Conservation (phyloP, 2,797 vertebrate species). For the Diplodus puntazzo region DNA sequence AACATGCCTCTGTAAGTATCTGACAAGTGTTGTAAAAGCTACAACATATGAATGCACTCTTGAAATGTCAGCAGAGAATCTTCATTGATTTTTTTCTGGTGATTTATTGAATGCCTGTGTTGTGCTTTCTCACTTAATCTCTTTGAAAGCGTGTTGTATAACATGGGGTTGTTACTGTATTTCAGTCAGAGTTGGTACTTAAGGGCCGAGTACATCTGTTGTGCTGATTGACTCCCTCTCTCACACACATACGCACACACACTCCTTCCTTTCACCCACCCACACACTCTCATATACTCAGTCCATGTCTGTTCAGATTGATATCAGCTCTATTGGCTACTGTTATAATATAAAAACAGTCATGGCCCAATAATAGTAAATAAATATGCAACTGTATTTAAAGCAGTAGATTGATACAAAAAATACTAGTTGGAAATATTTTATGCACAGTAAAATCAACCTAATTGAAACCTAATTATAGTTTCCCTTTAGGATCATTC, state of each 20-base stretch:
- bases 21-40: conserved; percentile 5
- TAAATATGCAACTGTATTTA: neutral
- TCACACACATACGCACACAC: neutral
- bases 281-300: conserved; percentile 17
- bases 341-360: neutral
- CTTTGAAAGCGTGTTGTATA: conserved; percentile 40
- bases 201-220: conserved; percentile 31
- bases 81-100: conserved; percentile 55
- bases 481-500: neutral
- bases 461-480: neutral
- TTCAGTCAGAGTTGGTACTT: conserved; percentile 31
- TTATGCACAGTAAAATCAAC: neutral
- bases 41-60: neutral
- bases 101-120: conserved; percentile 36
- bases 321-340: neutral
- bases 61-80: conserved; percentile 27
- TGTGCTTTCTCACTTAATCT: conserved; percentile 39
- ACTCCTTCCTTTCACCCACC: conserved; percentile 14
- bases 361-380: neutral
- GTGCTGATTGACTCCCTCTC: conserved; percentile 29
- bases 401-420: neutral
- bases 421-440: neutral
- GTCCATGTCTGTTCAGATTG: conserved; percentile 4
- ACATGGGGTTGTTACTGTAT: conserved; percentile 33
- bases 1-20: neutral